Conservation (phyloP, 1,140 invertebrate species). For the Halictus rubicundus region DNA sequence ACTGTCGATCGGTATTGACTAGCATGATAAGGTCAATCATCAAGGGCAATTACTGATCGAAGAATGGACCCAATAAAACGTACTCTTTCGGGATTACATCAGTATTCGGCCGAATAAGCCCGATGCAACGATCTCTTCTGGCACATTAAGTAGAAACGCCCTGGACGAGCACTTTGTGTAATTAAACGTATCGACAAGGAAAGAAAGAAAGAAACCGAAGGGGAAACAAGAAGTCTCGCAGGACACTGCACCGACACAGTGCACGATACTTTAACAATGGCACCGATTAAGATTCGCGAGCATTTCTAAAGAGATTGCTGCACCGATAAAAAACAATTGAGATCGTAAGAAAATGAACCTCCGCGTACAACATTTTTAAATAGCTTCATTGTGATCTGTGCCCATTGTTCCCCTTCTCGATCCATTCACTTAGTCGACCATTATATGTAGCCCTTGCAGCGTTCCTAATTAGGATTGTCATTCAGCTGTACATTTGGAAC, state of each 20-base stretch:
- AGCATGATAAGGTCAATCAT: background rate
- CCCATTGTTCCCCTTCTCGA: too few relatives aligned
- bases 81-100: slow-evolving; percentile 23
- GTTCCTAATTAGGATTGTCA: too few relatives aligned
- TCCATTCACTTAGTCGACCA: too few relatives aligned
- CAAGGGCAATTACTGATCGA: background rate
- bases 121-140: slow-evolving; percentile 6
- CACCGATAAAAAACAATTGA: too few relatives aligned
- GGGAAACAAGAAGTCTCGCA: background rate
- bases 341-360: too few relatives aligned
- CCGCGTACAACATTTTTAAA: too few relatives aligned
- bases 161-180: slow-evolving; percentile 13
- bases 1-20: background rate
- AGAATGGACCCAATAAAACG: background rate
- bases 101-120: slow-evolving; percentile 8
- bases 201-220: background rate
- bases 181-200: slow-evolving; percentile 8
- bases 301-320: too few relatives aligned
- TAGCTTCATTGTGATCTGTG: too few relatives aligned
- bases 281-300: too few relatives aligned
- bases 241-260: background rate
- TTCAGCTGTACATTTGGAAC: too few relatives aligned
- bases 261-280: background rate
- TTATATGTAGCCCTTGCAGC: too few relatives aligned
- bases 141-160: background rate